phyloP scores from a whole-genome alignment of 2,888 invertebrate species.

The Tanytarsus gracilentus region DNA sequence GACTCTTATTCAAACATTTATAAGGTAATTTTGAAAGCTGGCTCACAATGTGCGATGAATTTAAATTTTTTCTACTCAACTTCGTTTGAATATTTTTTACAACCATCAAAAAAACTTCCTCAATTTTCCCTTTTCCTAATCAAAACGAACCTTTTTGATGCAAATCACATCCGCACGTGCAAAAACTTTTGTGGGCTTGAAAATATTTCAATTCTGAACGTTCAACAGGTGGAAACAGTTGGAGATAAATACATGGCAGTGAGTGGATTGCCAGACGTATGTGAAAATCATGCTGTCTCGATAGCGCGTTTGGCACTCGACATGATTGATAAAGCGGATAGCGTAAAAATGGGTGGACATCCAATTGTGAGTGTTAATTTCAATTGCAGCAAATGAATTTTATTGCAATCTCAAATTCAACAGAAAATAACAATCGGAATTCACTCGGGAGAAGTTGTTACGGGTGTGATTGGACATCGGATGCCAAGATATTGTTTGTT shows the following conservation, averaged over 20 bases:
- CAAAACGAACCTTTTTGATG: no score
- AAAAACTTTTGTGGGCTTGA: neutral
- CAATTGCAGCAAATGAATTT: neutral
- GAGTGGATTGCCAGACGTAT: constrained; percentile 86
- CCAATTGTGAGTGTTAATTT: constrained; percentile 60
- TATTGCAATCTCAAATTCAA: constrained; percentile 25
- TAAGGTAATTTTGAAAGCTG: constrained; percentile 64
- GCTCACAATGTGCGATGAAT: neutral
- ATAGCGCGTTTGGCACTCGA: constrained; percentile 84
- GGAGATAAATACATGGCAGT: constrained; percentile 99
- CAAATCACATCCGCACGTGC: no score
- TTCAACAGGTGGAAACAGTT: constrained; percentile 84
- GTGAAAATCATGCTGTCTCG: constrained; percentile 80
- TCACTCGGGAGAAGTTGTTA: constrained; percentile 89
- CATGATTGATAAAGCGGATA: constrained; percentile 89
- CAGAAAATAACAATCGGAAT: constrained; percentile 90
- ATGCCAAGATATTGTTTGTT: constrained; percentile 72
- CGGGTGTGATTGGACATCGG: constrained; percentile 87
- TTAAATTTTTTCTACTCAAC: no score
- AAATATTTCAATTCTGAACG: constrained; percentile 27
- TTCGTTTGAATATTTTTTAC: neutral
- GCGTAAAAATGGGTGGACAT: constrained; percentile 77
- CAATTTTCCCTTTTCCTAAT: neutral
- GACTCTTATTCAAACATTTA: constrained; percentile 93
- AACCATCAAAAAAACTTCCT: neutral